These are phyloP conservation scores for Trinorchestia longiramus DNA, from an alignment of 1,140 invertebrate species.

Conservation along the genomic window DNA sequence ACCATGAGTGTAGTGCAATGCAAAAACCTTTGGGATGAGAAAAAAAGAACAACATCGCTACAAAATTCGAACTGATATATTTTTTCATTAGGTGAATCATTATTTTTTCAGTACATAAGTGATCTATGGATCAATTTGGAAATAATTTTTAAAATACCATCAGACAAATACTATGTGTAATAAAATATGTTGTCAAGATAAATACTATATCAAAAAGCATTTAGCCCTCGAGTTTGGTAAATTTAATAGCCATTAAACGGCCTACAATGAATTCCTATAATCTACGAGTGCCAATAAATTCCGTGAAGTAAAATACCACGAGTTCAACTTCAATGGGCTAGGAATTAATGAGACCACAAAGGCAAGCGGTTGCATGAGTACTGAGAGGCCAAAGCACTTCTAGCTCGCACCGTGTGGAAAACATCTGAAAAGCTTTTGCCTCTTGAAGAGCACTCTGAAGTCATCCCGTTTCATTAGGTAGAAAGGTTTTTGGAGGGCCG, in stretches of 20 bases:
- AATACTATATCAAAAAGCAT: no score
- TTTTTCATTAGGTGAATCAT: no score
- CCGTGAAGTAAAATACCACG: slow-evolving; percentile 2
- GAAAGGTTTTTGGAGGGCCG: neutral
- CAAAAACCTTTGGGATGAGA: neutral
- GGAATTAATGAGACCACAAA: slow-evolving; percentile 17
- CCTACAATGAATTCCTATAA: neutral
- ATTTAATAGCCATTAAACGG: neutral
- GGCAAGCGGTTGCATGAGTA: neutral
- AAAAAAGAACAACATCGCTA: neutral
- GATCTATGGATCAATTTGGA: no score
- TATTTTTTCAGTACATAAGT: no score
- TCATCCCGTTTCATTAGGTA: neutral
- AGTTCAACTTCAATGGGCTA: neutral
- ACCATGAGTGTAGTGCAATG: neutral
- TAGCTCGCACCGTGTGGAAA: neutral
- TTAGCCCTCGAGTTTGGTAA: no score
- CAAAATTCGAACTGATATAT: neutral
- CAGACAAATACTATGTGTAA: no score
- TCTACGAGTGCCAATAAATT: neutral
- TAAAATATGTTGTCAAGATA: no score
- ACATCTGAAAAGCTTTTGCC: neutral
- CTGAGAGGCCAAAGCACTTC: neutral
- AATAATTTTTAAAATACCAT: no score
- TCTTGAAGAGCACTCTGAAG: neutral